A percentile compares a stretch with the other conserved stretches of the same genome.
Evolutionary conservation across 1,140 invertebrate genomes (phyloP).

Genomic region (Nebria ingens): DNA sequence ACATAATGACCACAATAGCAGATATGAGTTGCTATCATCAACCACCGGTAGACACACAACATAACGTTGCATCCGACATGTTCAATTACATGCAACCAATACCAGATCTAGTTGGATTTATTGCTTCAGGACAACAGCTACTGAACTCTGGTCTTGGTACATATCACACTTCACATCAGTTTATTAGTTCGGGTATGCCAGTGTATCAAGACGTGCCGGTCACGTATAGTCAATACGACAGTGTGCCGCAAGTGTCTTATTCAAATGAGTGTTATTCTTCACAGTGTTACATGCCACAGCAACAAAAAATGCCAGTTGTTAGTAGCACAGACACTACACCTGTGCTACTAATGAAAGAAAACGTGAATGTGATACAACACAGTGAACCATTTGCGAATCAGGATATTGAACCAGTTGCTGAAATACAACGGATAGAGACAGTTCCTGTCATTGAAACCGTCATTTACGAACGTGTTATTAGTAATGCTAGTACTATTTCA

Average conservation of each 20-base stretch:
- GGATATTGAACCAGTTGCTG: too few relatives aligned
- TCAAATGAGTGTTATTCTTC: background rate
- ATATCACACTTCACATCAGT: slow-evolving; percentile 23
- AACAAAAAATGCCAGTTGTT: slow-evolving; percentile 5
- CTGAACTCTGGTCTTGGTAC: slow-evolving; percentile 33
- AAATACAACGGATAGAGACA: background rate
- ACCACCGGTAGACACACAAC: background rate
- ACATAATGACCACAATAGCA: background rate
- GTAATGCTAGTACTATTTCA: too few relatives aligned
- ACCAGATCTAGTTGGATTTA: slow-evolving; percentile 41
- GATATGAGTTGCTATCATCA: slow-evolving; percentile 10
- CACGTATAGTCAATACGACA: background rate
- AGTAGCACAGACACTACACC: too few relatives aligned
- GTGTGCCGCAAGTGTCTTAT: background rate
- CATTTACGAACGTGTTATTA: background rate
- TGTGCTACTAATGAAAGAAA: background rate
- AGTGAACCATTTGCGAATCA: background rate
- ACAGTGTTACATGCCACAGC: background rate
- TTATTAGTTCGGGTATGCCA: background rate
- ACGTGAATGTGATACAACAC: background rate
- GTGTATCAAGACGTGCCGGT: background rate
- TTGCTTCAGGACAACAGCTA: slow-evolving; percentile 38
- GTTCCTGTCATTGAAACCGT: background rate
- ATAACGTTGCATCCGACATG: slow-evolving; percentile 21
- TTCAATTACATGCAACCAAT: slow-evolving; percentile 40